Evolutionary conservation across 2,113 vertebrate genomes (phyloP), one percentile per base, ranked within the genome.

Genomic region (Microtus ochrogaster): DNA sequence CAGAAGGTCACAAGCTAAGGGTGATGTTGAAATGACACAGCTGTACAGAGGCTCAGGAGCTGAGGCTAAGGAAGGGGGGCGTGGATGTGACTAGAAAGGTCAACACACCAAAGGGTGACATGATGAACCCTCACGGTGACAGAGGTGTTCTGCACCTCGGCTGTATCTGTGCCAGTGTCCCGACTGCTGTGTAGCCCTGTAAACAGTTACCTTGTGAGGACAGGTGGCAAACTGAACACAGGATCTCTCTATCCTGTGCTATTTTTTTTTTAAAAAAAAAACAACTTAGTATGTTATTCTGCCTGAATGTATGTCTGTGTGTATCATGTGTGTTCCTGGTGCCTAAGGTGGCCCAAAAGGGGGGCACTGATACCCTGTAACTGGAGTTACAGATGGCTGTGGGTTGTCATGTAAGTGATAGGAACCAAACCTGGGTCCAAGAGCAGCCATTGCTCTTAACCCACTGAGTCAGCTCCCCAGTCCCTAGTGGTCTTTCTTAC

Each of bases 31-130:
- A 36, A 14, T 63, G 58, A 82, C 66, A 91, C 74, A 44, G 41
- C 47, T 47, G 61, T 1, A 3, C 26, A 87, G 41, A 88, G 2
- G 65, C 14, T 1, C 3, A 17, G 11, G 41, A 36, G 11, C 11
- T 12, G 1, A 1, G 76, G 9, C 5, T 9, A 1, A 11, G 9
- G 14, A 24, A 66, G 41, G 19, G 28, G 41, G 58, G 28, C 2
- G 17, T 8, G 33, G 33, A 7, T 36, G 1, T 17, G 63, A 78
- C 36, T 89, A 21, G 24, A 33, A 63, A 74, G 16, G 24, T 14
- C 41, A 63, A 44, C 3, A 44, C 28, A 24, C 8, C 24, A n/a
- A n/a, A 76, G 24, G 39, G 19, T 52, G n/a, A 9, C 28, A 14
- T 5, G 41, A 85, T 9, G 52, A n/a, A 2, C 30, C 63, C 4